A percentile compares a stretch with the other conserved stretches of the same genome.
Evolutionary conservation across 2,113 vertebrate genomes (phyloP).

Genomic region (Paedocypris sp.): DNA sequence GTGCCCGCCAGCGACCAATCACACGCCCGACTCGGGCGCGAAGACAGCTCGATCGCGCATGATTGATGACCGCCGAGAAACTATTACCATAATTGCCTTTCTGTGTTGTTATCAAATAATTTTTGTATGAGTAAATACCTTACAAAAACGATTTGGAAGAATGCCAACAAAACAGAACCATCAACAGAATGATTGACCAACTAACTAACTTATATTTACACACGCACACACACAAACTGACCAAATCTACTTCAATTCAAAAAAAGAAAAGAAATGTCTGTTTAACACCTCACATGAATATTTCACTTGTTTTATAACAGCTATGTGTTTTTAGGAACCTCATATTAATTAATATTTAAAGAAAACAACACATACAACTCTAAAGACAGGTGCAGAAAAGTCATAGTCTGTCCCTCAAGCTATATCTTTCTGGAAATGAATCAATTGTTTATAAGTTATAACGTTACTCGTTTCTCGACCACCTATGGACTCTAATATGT

Average conservation of each 20-base stretch:
- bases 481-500: constrained; percentile 38
- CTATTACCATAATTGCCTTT: constrained; percentile 96
- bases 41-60: constrained; percentile 87
- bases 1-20: constrained; percentile 78
- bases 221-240: no score
- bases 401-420: neutral
- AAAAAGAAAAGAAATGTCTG: no score
- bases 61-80: constrained; percentile 97
- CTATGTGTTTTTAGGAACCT: no score
- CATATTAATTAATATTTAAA: no score
- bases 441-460: constrained; percentile 8
- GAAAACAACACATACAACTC: neutral
- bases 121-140: constrained; percentile 65
- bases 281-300: no score
- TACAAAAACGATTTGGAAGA: neutral
- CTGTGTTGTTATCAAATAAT: constrained; percentile 87
- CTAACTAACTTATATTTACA: no score
- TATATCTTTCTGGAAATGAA: neutral
- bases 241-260: no score
- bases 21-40: constrained; percentile 69
- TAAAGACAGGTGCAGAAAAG: neutral
- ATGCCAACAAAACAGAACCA: no score
- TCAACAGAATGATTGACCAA: no score
- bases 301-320: no score
- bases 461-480: constrained; percentile 7